These are phyloP conservation scores for Pantala flavescens DNA, from an alignment of 1,140 invertebrate genomes.

Conservation along the genomic window DNA sequence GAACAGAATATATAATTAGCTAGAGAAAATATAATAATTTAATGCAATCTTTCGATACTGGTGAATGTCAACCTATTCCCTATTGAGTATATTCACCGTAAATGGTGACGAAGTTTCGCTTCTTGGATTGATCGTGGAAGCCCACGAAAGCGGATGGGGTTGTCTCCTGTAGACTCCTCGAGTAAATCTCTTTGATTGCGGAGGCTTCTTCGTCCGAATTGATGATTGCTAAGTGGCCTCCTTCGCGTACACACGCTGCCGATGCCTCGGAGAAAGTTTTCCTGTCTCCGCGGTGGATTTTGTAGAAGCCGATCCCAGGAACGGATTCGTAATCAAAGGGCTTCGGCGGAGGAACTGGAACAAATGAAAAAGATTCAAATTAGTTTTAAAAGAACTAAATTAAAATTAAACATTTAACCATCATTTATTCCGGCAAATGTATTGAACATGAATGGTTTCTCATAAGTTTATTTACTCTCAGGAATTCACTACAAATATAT, in stretches of 20 bases:
- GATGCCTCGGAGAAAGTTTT: background rate
- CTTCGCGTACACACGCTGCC: background rate
- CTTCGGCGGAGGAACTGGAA: background rate
- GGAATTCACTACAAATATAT: too few species aligned
- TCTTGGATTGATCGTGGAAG: background rate
- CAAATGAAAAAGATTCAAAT: too few species aligned
- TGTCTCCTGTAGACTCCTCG: background rate
- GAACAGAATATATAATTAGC: too few species aligned
- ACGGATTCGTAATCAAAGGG: conserved; percentile 1
- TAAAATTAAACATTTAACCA: too few species aligned
- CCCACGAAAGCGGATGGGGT: background rate
- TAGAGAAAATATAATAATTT: too few species aligned
- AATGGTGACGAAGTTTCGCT: background rate
- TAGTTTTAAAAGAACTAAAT: too few species aligned
- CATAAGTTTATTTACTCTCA: too few species aligned
- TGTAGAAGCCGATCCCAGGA: conserved; percentile 15
- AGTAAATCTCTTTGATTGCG: background rate
- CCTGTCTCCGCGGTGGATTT: conserved; percentile 12
- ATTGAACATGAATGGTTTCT: too few species aligned
- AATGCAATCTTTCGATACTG: too few species aligned
- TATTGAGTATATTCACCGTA: background rate
- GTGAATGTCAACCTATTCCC: too few species aligned
- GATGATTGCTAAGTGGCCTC: conserved; percentile 17
- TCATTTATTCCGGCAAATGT: too few species aligned
- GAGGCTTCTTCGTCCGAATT: conserved; percentile 15